A percentile compares a stretch with the other conserved stretches of the same genome.
These are phyloP conservation scores for Planococcus citri DNA, from an alignment of 1,140 invertebrate species.

Conservation along the genomic window DNA sequence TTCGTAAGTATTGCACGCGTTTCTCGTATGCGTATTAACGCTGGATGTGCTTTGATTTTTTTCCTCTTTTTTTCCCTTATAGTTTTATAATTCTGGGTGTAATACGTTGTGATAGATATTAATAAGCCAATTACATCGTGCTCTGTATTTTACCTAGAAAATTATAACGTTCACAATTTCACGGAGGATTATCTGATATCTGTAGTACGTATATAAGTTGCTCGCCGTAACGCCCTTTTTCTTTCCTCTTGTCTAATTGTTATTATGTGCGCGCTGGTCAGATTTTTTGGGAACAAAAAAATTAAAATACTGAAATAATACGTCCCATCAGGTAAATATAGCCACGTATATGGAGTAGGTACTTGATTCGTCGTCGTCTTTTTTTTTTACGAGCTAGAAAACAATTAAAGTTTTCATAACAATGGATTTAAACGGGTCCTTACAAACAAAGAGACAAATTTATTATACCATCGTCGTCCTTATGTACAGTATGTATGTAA, in stretches of 20 bases:
- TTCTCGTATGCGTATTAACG: too few species aligned
- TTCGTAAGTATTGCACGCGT: neutral
- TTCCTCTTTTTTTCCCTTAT: too few species aligned
- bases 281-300: neutral
- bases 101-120: conserved; percentile 9
- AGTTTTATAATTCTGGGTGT: neutral
- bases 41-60: too few species aligned
- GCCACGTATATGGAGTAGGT: neutral
- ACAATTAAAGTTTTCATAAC: conserved; percentile 17
- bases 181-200: neutral
- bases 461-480: conserved; percentile 11
- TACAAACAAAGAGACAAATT: conserved; percentile 14
- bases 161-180: conserved; percentile 4
- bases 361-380: neutral
- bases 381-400: neutral
- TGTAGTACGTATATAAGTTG: too few species aligned
- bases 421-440: neutral
- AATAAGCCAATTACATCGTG: neutral
- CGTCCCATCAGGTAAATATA: neutral
- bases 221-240: neutral
- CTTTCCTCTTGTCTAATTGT: neutral
- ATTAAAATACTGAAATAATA: too few species aligned
- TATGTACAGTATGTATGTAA: too few species aligned
- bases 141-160: conserved; percentile 3
- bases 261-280: neutral